Percentiles rank a stretch among this genome's conserved stretches.
Evolutionary conservation across 2,888 invertebrate species (phyloP).

Genomic region (Calliscelio sp.): DNA sequence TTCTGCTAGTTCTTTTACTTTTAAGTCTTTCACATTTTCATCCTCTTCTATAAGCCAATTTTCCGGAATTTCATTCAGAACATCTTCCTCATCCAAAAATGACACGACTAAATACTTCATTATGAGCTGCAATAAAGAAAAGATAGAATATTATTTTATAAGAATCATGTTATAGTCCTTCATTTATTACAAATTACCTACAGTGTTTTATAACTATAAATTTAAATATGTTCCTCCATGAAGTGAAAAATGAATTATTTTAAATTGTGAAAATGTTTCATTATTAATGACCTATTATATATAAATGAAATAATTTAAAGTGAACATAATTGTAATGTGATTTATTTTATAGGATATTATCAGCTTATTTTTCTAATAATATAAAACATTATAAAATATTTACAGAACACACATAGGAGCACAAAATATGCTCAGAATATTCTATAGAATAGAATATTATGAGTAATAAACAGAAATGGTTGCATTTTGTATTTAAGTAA

Average conservation of each 20-base stretch:
- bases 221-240: not conserved
- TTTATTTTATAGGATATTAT: not conserved
- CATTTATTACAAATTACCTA: not conserved
- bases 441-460: too few species aligned
- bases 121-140: slow-evolving; percentile 2
- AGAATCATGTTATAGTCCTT: not conserved
- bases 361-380: not conserved
- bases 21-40: not conserved
- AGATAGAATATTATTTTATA: not conserved
- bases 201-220: not conserved
- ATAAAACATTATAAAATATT: too few species aligned
- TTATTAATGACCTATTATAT: slow-evolving; percentile 11
- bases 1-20: slow-evolving; percentile 15
- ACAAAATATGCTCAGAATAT: too few species aligned
- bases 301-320: slow-evolving; percentile 8
- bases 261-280: slow-evolving; percentile 10
- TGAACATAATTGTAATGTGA: slow-evolving; percentile 11
- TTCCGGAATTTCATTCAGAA: slow-evolving; percentile 2
- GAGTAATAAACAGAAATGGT: too few species aligned
- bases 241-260: slow-evolving; percentile 9
- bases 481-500: not conserved
- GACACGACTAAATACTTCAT: slow-evolving; percentile 15
- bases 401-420: too few species aligned
- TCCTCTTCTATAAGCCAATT: slow-evolving; percentile 2
- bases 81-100: slow-evolving; percentile 17